Percentiles rank a stretch among this genome's conserved stretches.
These are phyloP conservation scores for Cheilosia scutellata DNA, from an alignment of 2,888 invertebrate genomes.

Conservation along the genomic window DNA sequence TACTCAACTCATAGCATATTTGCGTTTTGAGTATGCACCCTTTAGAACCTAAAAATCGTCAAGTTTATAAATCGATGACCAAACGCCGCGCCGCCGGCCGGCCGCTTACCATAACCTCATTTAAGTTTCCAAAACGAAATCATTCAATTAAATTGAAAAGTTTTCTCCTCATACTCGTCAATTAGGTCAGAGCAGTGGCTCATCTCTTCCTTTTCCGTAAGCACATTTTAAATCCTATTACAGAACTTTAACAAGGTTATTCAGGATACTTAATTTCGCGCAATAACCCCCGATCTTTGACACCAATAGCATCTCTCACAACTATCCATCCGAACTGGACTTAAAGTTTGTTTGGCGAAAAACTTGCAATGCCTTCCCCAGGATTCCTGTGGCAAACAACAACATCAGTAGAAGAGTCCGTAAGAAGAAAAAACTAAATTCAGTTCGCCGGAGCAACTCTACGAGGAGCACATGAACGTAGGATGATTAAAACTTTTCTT, in stretches of 20 bases:
- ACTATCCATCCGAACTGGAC: constrained; percentile 41
- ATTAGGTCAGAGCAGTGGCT: constrained; percentile 49
- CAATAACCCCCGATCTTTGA: constrained; percentile 69
- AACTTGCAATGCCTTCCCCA: constrained; percentile 43
- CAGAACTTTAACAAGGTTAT: constrained; percentile 60
- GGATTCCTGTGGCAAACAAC: constrained; percentile 11
- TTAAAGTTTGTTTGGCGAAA: constrained; percentile 45
- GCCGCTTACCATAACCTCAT: constrained; percentile 33
- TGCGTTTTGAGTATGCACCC: background rate
- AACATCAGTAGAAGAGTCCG: constrained; percentile 1
- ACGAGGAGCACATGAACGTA: background rate
- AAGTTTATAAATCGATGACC: background rate
- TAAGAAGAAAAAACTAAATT: constrained; percentile 15
- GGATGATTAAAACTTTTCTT: constrained; percentile 48
- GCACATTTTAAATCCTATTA: constrained; percentile 48
- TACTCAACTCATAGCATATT: too few species aligned
- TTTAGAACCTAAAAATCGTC: rapidly evolving
- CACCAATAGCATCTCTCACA: constrained; percentile 54
- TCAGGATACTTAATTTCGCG: constrained; percentile 65
- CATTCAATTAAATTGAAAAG: constrained; percentile 62
- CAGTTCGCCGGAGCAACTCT: background rate
- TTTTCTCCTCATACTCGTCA: constrained; percentile 42
- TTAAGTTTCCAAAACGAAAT: constrained; percentile 35
- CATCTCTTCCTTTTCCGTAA: constrained; percentile 8
- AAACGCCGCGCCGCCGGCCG: constrained; percentile 15